Conservation (phyloP, 2,113 vertebrate genomes). For the Sinocyclocheilus anshuiensis region DNA sequence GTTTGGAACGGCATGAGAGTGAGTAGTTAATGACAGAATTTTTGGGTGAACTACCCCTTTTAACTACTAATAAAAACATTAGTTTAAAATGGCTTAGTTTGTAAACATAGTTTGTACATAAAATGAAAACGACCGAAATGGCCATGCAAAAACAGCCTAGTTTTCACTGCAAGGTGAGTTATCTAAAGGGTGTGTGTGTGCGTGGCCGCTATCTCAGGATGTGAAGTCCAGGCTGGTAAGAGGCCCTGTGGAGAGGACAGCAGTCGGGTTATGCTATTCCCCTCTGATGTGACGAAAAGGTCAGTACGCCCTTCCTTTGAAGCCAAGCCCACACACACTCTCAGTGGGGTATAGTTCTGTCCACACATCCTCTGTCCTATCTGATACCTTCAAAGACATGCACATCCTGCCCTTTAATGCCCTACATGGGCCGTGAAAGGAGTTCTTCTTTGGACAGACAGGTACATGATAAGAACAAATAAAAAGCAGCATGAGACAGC, state of each 20-base stretch:
- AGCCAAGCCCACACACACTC: conserved; percentile 38
- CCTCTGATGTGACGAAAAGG: conserved; percentile 54
- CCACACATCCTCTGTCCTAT: conserved; percentile 34
- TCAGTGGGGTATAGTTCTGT: conserved; percentile 33
- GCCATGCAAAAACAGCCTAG: not conserved
- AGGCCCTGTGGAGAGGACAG: conserved; percentile 26
- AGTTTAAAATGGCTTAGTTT: not conserved
- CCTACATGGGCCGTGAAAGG: conserved; percentile 21
- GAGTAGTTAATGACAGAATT: not conserved
- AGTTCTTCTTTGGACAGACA: conserved; percentile 34
- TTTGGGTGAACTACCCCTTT: not conserved
- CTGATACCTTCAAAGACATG: conserved; percentile 48
- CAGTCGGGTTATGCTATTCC: conserved; percentile 35
- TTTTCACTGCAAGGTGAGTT: not conserved
- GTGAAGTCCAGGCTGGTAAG: conserved; percentile 18
- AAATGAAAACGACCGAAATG: not conserved
- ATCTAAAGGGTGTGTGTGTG: not conserved
- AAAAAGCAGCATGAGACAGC: conserved; percentile 20
- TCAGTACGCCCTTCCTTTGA: conserved; percentile 50
- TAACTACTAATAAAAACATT: too few relatives aligned
- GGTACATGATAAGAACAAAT: conserved; percentile 47
- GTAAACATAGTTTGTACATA: not conserved
- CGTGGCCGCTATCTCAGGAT: not conserved
- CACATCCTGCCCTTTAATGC: conserved; percentile 54
- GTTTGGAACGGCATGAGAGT: not conserved